Conservation (phyloP, 2,797 vertebrate species). For the Trichosurus vulpecula region DNA sequence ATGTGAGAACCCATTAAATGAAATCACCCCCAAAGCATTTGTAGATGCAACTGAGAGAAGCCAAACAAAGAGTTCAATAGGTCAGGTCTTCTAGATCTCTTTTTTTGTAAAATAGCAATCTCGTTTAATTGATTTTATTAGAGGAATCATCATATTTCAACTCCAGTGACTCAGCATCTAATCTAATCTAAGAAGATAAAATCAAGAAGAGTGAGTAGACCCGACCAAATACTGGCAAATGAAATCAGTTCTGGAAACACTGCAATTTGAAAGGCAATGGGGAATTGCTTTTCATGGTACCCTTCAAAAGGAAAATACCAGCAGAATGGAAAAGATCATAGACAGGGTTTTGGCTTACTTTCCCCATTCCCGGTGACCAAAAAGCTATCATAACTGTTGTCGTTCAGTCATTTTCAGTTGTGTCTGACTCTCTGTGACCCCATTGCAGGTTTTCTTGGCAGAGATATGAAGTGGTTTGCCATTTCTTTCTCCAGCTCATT, state of each 20-base stretch:
- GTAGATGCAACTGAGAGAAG: not conserved
- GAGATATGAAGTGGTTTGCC: not conserved
- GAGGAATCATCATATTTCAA: not conserved
- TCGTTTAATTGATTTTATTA: not conserved
- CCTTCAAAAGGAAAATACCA: not conserved
- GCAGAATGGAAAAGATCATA: not conserved
- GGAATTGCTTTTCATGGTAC: not conserved
- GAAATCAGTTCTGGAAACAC: not conserved
- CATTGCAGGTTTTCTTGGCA: not conserved
- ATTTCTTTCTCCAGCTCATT: not conserved
- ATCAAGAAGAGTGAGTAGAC: not conserved
- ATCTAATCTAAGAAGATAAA: not conserved
- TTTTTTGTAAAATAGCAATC: not conserved
- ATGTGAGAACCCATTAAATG: not conserved
- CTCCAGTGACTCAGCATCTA: not conserved
- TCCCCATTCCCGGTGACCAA: not conserved
- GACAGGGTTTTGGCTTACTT: not conserved
- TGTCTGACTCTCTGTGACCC: not conserved
- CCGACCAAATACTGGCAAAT: not conserved
- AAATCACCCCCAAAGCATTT: not conserved
- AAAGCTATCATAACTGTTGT: not conserved
- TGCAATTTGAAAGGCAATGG: not conserved
- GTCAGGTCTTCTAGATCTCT: not conserved
- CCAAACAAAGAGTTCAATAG: not conserved
- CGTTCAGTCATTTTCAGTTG: not conserved